These are phyloP conservation scores for Orestias chungarensis DNA, from an alignment of 2,797 vertebrate species.

Conservation along the genomic window DNA sequence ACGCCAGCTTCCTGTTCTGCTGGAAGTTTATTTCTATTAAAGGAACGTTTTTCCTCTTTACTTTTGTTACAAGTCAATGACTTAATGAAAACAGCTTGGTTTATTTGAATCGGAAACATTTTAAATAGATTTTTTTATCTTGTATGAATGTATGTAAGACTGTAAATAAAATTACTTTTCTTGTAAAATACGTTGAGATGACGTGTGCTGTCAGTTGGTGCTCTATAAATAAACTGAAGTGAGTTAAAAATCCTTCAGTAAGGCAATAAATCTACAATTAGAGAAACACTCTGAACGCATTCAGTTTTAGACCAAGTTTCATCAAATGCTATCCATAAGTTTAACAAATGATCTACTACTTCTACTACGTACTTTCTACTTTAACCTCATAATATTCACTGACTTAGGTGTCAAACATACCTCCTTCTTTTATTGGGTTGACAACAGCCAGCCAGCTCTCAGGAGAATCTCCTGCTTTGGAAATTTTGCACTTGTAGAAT, in stretches of 20 bases:
- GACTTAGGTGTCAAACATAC: background rate
- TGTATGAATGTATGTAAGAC: too few species aligned
- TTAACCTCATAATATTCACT: background rate
- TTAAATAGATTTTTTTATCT: too few species aligned
- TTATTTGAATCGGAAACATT: too few species aligned
- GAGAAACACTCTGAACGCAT: background rate
- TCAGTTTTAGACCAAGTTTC: background rate
- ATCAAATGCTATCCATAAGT: background rate
- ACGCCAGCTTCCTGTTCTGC: too few species aligned
- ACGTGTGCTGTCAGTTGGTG: too few species aligned
- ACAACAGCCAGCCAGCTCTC: constrained; percentile 1
- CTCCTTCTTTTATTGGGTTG: background rate
- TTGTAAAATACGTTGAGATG: too few species aligned
- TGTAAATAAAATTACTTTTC: too few species aligned
- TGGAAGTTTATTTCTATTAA: too few species aligned
- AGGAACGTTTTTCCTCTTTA: too few species aligned
- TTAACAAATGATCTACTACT: background rate
- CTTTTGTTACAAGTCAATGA: too few species aligned
- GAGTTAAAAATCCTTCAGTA: background rate
- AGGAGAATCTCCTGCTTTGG: background rate
- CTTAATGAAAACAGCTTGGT: too few species aligned
- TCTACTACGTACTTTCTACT: background rate
- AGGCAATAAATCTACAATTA: background rate
- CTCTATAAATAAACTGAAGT: too few species aligned
- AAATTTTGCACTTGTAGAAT: background rate